phyloP scores from a whole-genome alignment of 2,113 vertebrate species.

The Poeciliopsis prolifica region DNA sequence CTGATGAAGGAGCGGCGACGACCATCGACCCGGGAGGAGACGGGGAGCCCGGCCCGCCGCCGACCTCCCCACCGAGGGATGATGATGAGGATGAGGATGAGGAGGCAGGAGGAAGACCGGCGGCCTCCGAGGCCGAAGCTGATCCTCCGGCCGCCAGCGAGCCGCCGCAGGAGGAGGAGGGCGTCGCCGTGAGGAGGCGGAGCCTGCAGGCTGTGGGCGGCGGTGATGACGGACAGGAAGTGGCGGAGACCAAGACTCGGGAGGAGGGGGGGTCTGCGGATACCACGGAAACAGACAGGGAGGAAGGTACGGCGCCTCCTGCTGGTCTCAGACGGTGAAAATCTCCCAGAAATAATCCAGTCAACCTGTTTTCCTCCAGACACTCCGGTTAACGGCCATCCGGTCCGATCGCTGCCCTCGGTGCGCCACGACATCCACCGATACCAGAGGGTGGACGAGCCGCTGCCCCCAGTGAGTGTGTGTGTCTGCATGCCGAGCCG shows the following conservation, averaged over 20 bases:
- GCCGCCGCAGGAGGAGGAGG: slow-evolving; percentile 59
- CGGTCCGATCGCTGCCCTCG: slow-evolving; percentile 89
- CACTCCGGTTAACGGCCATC: slow-evolving; percentile 87
- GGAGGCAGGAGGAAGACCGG: slow-evolving; percentile 77
- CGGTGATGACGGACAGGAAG: slow-evolving; percentile 75
- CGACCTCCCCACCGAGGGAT: slow-evolving; percentile 50
- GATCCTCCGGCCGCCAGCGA: slow-evolving; percentile 58
- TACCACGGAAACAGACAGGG: slow-evolving; percentile 83
- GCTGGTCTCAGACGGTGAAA: not conserved
- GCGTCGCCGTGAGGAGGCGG: slow-evolving; percentile 82
- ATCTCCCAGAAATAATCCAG: not conserved
- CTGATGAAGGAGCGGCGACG: slow-evolving; percentile 69
- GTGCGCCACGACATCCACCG: slow-evolving; percentile 95
- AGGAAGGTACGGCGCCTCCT: slow-evolving; percentile 68
- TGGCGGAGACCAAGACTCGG: slow-evolving; percentile 51
- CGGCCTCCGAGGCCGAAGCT: slow-evolving; percentile 62
- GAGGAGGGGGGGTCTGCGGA: slow-evolving; percentile 76
- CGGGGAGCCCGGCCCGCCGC: slow-evolving; percentile 26
- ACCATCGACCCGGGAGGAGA: slow-evolving; percentile 78
- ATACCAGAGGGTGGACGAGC: slow-evolving; percentile 98
- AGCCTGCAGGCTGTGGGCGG: slow-evolving; percentile 84
- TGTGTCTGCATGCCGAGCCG: slow-evolving; percentile 34
- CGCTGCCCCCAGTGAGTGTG: slow-evolving; percentile 95
- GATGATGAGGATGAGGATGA: slow-evolving; percentile 61
- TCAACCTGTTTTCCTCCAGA: slow-evolving; percentile 67